Percentiles rank a stretch among this genome's conserved stretches.
These are phyloP conservation scores for Pristionchus arcanus DNA, from an alignment of 2,888 invertebrate genomes.

Conservation along the genomic window DNA sequence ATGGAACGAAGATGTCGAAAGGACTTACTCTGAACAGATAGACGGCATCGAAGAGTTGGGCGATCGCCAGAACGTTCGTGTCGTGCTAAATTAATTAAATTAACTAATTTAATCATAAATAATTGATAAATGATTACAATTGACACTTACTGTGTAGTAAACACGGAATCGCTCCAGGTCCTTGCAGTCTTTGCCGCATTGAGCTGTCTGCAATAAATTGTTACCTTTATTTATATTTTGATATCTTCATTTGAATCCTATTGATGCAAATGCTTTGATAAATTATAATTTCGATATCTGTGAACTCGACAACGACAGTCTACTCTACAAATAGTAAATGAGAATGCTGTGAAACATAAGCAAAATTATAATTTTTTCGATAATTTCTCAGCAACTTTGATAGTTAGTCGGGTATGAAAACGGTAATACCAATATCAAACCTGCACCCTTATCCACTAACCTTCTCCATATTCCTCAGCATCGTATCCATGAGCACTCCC, in stretches of 20 bases:
- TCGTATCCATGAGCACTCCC: constrained; percentile 27
- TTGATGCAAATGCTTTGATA: too few species aligned
- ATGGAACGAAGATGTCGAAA: too few species aligned
- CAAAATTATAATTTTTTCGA: too few species aligned
- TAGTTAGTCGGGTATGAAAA: too few species aligned
- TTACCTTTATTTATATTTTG: too few species aligned
- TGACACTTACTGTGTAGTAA: constrained; percentile 28
- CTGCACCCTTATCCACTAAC: neutral
- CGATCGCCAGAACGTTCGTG: constrained; percentile 46
- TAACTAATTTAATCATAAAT: neutral
- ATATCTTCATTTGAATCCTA: too few species aligned
- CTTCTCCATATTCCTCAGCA: constrained; percentile 43
- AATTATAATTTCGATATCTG: too few species aligned
- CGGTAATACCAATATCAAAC: too few species aligned
- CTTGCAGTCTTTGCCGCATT: neutral
- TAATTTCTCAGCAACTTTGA: too few species aligned
- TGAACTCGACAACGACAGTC: too few species aligned
- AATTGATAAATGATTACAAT: neutral
- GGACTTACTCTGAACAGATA: neutral
- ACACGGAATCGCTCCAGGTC: constrained; percentile 22
- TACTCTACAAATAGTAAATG: too few species aligned
- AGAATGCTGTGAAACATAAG: too few species aligned
- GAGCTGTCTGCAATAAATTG: neutral
- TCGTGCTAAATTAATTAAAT: constrained; percentile 31
- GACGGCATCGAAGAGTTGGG: constrained; percentile 4